Base-by-base conservation (phyloP, 2,888 invertebrate genomes). In the Pollenia griseotomentosa region DNA sequence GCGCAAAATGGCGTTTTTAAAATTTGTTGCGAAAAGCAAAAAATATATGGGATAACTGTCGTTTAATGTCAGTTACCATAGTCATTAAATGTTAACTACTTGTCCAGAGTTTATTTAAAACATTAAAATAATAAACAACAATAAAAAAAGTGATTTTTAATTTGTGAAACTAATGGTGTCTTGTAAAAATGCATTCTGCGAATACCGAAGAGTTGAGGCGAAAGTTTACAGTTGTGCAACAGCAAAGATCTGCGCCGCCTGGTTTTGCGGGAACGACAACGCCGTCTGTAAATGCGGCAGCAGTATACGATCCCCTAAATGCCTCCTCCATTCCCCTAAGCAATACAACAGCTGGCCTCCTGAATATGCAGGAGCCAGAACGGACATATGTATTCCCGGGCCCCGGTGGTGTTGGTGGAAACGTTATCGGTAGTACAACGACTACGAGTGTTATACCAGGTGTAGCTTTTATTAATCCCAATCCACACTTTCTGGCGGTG, bases 171-270 rank as follows among this genome's bases (percentile, higher is more conserved):
- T 91, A 91, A 93, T 92, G 92, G 90, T 93, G 92, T 91, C 90
- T 90, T 89, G 91, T 89, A 90, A 93, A 91, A 90, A 93, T 93
- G 93, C 91, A 91, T 91, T 92, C 91, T 90, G 90, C 91, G 84
- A 92, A 92, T 90, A 89, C 92, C 91, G 93, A 93, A 89, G 93
- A 93, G 89, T 91, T 92, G 92, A 91, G 93, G 90, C 93, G 93
- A 91, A 93, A 93, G 91, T 91, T 94, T 91, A 90, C 91, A 86
- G 90, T 91, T 88, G 90, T 92, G 83, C 92, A 92, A 88, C 92
- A 92, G 85, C 92, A 92, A 85, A 90, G 91, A 88, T 92, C 92
- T 42, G 91, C 93, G 12, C 92, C 93, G 66, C 91, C 93, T 55
- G 90, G 91, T 46, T 89, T 92, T 83, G 82, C 89, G 70, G 85